phyloP scores from a whole-genome alignment of 2,888 invertebrate genomes.

The Cryptophagus acutangulus region DNA sequence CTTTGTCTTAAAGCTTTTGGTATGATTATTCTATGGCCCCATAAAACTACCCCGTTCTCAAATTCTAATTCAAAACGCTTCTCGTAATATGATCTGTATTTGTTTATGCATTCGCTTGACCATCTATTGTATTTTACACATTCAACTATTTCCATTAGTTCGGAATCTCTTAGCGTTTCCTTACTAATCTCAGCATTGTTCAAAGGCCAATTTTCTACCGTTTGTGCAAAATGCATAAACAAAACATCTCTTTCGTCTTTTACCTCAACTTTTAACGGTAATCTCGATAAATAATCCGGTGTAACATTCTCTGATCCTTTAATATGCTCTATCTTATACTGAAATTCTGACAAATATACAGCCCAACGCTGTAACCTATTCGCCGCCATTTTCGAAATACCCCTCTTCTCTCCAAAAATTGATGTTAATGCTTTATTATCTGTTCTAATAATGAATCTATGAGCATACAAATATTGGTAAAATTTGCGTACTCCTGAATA shows the following conservation, averaged over 20 bases:
- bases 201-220: conserved; percentile 1
- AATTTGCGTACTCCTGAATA: conserved; percentile 10
- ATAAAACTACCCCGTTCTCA: conserved; percentile 11
- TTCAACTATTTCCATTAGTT: not conserved
- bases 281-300: not conserved
- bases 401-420: conserved; percentile 24
- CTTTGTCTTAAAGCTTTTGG: conserved; percentile 8
- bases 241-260: not conserved
- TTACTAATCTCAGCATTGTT: conserved; percentile 1
- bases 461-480: conserved; percentile 18
- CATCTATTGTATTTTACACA: conserved; percentile 3
- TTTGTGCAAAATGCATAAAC: conserved; percentile 6
- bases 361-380: conserved; percentile 35
- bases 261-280: not conserved
- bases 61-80: conserved; percentile 8
- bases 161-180: not conserved
- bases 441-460: conserved; percentile 15
- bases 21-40: conserved; percentile 13
- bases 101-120: conserved; percentile 1
- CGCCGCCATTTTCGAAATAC: conserved; percentile 35
- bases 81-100: conserved; percentile 8
- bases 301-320: conserved; percentile 6
- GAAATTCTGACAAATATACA: conserved; percentile 15
- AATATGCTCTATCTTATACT: conserved; percentile 16
- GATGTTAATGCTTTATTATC: conserved; percentile 13